Percentiles rank a stretch among this genome's conserved stretches.
Evolutionary conservation across 2,797 vertebrate genomes (phyloP).

Genomic region (Ctenopoma multispine): DNA sequence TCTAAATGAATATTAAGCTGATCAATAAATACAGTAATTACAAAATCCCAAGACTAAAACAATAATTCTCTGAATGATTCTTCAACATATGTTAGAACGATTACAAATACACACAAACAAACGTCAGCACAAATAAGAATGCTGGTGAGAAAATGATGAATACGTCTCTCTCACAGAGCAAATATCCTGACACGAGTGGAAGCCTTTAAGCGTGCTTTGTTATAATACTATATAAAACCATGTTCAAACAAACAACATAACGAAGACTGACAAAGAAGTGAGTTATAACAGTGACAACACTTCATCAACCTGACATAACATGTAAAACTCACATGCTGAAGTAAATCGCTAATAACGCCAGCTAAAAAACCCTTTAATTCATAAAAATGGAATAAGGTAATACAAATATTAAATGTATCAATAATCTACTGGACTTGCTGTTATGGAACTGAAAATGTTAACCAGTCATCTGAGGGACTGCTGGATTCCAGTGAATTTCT

Average conservation of each 20-base stretch:
- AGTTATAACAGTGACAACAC: not conserved
- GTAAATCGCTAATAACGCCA: not conserved
- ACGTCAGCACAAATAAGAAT: not conserved
- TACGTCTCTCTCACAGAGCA: conserved; percentile 8
- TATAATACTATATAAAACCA: conserved; percentile 5
- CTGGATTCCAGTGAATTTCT: conserved; percentile 18
- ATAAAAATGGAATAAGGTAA: not conserved
- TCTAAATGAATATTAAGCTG: not conserved
- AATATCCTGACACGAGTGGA: not conserved
- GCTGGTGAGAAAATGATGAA: conserved; percentile 1
- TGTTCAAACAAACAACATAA: conserved; percentile 1
- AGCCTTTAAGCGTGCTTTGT: conserved; percentile 9
- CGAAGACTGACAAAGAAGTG: not conserved
- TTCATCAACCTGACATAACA: not conserved
- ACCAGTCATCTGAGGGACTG: conserved; percentile 5
- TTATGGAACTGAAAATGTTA: not conserved
- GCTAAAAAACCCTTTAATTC: not conserved
- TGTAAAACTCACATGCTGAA: not conserved
- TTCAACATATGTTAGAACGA: too few relatives aligned
- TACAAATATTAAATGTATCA: not conserved
- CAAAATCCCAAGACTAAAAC: too few relatives aligned
- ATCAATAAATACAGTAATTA: not conserved
- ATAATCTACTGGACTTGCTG: too few relatives aligned
- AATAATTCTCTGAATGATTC: too few relatives aligned
- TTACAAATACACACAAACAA: not conserved